Evolutionary conservation across 1,140 invertebrate species (phyloP), one percentile per base, ranked within the genome.

Genomic region (Steinernema khuongi): DNA sequence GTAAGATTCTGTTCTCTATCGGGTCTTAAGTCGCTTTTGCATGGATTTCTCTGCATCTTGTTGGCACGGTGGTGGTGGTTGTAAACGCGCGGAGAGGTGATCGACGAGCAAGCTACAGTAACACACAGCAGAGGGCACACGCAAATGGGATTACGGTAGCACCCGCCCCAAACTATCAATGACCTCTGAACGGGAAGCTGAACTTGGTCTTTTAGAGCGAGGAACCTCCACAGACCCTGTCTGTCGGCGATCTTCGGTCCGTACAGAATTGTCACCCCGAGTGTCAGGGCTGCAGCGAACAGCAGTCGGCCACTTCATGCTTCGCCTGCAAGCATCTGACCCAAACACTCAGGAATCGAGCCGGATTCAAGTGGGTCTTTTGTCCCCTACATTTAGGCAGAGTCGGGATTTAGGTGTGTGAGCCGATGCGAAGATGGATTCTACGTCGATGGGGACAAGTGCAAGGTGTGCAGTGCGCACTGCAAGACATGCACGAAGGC

Each of bases 301-400:
- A 31, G 1, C 67, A 70, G 36, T 80, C 79, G 17, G 70, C 78
- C n/a, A 67, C 71, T 26, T 71, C 74, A 17, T 79, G 76, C 60
- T 78, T 79, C 67, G 67, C 78, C 1, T 84, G 82, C 66, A 79
- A 80, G 67, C 80, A 83, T 73, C 77, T 80, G 7, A 83, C 81
- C 17, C 81, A 84, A 60, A 73, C 83, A 0, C 70, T 85, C 17
- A 74, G 82, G 17, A 84, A 85, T 71, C 74, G 81, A 22, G 82
- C 80, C 30, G 82, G 83, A 41, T 84, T 85, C 75, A 81, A 80
- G 79, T 79, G 74, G 68, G n/a, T 74, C 0, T 7, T 41, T 73
- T 17, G 26, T 28, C 33, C 74, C 26, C 75, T 29, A 75, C 41
- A 31, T 26, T 76, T 19, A 31, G 1, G 1, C 14, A n/a, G n/a